phyloP scores from a whole-genome alignment of 2,797 vertebrate genomes.

The Sebastes taczanowskii region DNA sequence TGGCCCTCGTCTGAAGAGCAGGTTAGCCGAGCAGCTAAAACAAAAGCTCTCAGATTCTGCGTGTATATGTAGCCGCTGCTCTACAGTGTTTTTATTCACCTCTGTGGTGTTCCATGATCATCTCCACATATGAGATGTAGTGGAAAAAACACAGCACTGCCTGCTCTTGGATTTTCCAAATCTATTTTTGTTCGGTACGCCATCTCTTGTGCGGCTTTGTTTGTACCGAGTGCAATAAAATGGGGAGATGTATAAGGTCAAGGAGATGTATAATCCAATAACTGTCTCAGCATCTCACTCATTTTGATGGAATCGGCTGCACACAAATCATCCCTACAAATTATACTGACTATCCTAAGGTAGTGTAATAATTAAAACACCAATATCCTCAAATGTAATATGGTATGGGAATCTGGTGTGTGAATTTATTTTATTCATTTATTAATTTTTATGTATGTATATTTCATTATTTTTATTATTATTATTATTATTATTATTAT shows the following conservation, averaged over 20 bases:
- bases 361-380: background rate
- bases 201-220: background rate
- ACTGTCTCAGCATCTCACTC: background rate
- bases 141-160: background rate
- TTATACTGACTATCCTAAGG: background rate
- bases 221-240: background rate
- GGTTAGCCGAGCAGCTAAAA: conserved; percentile 38
- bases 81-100: background rate
- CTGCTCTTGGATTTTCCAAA: background rate
- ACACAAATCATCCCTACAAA: background rate
- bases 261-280: background rate
- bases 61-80: conserved; percentile 6
- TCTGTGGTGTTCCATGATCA: background rate
- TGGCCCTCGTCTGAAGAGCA: conserved; percentile 71
- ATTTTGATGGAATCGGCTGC: background rate
- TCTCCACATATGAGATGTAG: background rate
- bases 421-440: too few species aligned
- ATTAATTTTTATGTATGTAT: too few species aligned
- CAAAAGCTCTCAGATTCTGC: conserved; percentile 53
- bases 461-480: too few species aligned
- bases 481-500: too few species aligned
- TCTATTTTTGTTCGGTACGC: background rate
- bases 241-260: background rate
- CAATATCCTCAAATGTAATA: background rate
- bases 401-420: background rate